These are phyloP conservation scores for Luperina nickerlii DNA, from an alignment of 2,888 invertebrate species.

Conservation along the genomic window DNA sequence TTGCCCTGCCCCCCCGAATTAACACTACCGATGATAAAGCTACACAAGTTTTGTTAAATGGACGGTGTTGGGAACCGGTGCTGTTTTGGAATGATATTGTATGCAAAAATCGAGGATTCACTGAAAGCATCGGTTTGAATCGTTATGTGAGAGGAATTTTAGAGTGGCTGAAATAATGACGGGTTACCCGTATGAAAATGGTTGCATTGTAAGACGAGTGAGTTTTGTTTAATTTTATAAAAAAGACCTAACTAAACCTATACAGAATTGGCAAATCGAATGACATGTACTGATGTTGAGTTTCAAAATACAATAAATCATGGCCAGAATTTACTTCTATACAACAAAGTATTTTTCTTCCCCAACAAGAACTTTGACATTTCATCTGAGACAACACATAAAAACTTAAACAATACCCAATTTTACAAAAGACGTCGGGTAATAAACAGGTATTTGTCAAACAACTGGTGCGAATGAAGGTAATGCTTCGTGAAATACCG, in stretches of 20 bases:
- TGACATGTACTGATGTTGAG: not conserved
- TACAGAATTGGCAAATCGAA: not conserved
- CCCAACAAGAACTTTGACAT: constrained; percentile 11
- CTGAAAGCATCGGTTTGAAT: constrained; percentile 8
- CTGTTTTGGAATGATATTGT: constrained; percentile 49
- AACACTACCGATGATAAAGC: constrained; percentile 70
- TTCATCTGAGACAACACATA: constrained; percentile 53
- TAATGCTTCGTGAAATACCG: constrained; percentile 85
- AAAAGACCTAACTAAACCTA: not conserved
- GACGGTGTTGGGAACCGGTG: constrained; percentile 45
- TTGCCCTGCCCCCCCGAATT: constrained; percentile 53
- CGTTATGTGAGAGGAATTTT: not conserved
- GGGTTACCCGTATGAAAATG: not conserved
- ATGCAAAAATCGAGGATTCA: constrained; percentile 15
- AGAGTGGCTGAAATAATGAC: not conserved
- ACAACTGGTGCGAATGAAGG: constrained; percentile 76
- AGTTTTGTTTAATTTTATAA: not conserved
- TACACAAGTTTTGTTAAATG: constrained; percentile 64
- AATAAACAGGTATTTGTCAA: constrained; percentile 86
- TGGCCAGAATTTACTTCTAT: not conserved
- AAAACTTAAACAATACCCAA: constrained; percentile 65
- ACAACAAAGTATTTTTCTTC: not conserved
- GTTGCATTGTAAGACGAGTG: not conserved
- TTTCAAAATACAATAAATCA: not conserved
- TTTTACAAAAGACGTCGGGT: constrained; percentile 61